A percentile compares a stretch with the other conserved stretches of the same genome.
These are phyloP conservation scores for Imbricaverruca yamaguchii DNA, from an alignment of 2,888 invertebrate species.

Conservation along the genomic window DNA sequence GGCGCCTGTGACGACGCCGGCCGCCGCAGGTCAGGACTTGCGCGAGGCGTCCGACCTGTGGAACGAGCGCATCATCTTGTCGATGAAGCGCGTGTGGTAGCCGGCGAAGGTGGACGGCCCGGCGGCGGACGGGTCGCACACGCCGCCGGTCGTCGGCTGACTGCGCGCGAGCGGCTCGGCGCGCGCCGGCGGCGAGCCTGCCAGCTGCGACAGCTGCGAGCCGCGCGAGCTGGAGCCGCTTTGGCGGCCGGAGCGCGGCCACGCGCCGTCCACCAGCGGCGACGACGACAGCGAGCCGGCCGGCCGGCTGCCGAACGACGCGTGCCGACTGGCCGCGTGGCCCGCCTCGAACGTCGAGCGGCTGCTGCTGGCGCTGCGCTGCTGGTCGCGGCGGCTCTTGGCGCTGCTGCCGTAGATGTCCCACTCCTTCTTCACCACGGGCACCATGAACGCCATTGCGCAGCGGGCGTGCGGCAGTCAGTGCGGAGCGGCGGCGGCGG, in stretches of 20 bases:
- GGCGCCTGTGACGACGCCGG: neutral
- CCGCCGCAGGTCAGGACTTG: neutral
- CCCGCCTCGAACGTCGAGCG: neutral
- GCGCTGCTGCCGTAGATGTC: slow-evolving; percentile 21
- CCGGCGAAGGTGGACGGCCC: slow-evolving; percentile 58
- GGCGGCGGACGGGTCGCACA: slow-evolving; percentile 37
- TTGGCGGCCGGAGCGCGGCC: neutral
- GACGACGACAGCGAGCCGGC: neutral
- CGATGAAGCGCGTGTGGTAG: slow-evolving; percentile 70
- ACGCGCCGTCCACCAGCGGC: neutral
- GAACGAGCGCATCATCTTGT: slow-evolving; percentile 65
- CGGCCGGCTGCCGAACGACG: slow-evolving; percentile 1
- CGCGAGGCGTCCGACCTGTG: slow-evolving; percentile 43
- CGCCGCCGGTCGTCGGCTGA: slow-evolving; percentile 24
- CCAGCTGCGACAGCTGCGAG: slow-evolving; percentile 1
- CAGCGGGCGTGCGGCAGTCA: neutral
- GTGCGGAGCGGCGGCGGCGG: neutral
- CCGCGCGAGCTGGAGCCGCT: slow-evolving; percentile 1
- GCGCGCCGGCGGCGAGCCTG: neutral
- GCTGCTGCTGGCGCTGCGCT: neutral
- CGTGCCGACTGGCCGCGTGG: neutral
- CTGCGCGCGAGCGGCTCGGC: slow-evolving; percentile 16
- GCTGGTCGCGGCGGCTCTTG: neutral
- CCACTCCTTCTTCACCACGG: slow-evolving; percentile 22
- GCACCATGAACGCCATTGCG: slow-evolving; percentile 22